Conservation (phyloP, 2,888 invertebrate species). For the Eledone cirrhosa region DNA sequence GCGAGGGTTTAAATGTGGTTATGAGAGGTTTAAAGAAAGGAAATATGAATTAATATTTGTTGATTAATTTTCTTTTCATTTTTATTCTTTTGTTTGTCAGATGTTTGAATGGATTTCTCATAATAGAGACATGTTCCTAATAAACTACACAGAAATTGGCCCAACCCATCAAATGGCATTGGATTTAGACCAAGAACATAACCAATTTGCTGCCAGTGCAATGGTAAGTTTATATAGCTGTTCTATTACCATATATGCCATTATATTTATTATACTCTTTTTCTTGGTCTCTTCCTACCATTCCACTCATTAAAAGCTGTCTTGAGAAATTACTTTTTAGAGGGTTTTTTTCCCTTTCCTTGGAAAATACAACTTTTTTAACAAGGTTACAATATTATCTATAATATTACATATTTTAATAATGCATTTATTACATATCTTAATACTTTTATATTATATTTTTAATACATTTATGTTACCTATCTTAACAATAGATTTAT, state of each 20-base stretch:
- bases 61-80: neutral
- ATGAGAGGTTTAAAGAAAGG: no score
- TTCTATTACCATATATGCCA: neutral
- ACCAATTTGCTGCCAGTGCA: conserved; percentile 88
- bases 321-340: no score
- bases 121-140: conserved; percentile 92
- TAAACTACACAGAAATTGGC: conserved; percentile 96
- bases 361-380: no score
- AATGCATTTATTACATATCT: no score
- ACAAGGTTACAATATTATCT: no score
- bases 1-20: no score
- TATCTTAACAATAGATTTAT: no score
- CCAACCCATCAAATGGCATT: conserved; percentile 73
- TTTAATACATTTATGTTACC: no score
- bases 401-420: no score
- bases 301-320: no score
- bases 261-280: neutral
- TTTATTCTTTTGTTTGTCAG: conserved; percentile 67
- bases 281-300: neutral
- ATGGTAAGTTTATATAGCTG: conserved; percentile 71
- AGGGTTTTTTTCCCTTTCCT: no score
- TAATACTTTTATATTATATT: no score
- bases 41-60: neutral
- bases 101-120: conserved; percentile 99
- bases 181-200: conserved; percentile 92